These are phyloP conservation scores for Oryctolagus cuniculus DNA, from an alignment of 2,113 vertebrate genomes.

Conservation along the genomic window DNA sequence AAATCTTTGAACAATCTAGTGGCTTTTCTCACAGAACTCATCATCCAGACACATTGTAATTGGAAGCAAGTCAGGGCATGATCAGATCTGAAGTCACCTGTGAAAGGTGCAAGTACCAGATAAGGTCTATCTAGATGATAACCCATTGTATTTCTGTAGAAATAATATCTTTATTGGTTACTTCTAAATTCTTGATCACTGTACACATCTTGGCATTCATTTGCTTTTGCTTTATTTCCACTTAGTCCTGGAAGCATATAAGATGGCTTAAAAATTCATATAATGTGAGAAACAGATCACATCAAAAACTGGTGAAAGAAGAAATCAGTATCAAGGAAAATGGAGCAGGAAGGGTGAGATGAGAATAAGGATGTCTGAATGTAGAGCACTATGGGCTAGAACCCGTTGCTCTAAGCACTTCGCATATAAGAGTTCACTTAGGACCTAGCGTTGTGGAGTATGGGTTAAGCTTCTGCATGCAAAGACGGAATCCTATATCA, in stretches of 20 bases:
- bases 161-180: not conserved
- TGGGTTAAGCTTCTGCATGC: too few species aligned
- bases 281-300: not conserved
- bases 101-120: not conserved
- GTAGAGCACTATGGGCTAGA: fast-evolving
- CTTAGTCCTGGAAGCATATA: not conserved
- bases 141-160: not conserved
- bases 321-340: not conserved
- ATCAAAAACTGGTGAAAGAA: not conserved
- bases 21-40: not conserved
- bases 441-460: too few species aligned
- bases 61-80: not conserved
- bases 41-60: not conserved
- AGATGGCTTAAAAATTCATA: not conserved
- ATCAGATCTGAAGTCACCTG: not conserved
- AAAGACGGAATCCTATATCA: too few species aligned
- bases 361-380: not conserved
- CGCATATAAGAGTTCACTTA: not conserved
- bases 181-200: slow-evolving; percentile 6
- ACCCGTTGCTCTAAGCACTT: not conserved
- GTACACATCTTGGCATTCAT: not conserved
- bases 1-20: not conserved
- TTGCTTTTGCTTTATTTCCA: slow-evolving; percentile 15
- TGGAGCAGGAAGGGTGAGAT: not conserved
- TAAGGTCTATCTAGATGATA: not conserved